Conservation (phyloP, 1,140 invertebrate species). For the Chlorops oryzae region DNA sequence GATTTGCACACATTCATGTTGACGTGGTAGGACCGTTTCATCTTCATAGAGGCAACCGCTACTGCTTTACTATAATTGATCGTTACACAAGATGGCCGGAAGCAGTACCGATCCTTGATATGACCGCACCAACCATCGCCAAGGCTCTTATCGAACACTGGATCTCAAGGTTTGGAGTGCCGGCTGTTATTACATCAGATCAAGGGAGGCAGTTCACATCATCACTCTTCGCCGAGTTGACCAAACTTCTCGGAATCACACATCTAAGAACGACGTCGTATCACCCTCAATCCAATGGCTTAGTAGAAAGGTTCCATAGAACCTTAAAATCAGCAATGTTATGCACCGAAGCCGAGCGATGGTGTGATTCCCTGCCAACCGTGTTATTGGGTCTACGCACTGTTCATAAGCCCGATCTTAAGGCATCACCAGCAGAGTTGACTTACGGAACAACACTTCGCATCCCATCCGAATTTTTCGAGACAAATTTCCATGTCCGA, state of each 20-base stretch:
- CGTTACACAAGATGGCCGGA: slow-evolving; percentile 14
- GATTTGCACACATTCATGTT: neutral
- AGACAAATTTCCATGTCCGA: too few species aligned
- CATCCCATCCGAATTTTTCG: too few species aligned
- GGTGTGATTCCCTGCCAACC: slow-evolving; percentile 26
- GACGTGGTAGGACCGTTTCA: slow-evolving; percentile 3
- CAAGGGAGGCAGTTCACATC: slow-evolving; percentile 40
- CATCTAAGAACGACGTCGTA: slow-evolving; percentile 24
- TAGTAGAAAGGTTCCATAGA: slow-evolving; percentile 20
- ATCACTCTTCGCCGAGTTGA: slow-evolving; percentile 14
- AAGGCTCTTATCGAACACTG: slow-evolving; percentile 32
- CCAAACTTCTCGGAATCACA: slow-evolving; percentile 17
- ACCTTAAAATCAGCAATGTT: slow-evolving; percentile 29
- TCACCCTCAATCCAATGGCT: slow-evolving; percentile 23
- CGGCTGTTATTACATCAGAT: slow-evolving; percentile 41
- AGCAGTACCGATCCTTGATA: slow-evolving; percentile 25
- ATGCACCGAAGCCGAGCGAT: slow-evolving; percentile 20
- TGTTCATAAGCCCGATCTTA: slow-evolving; percentile 28
- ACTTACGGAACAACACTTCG: slow-evolving; percentile 23
- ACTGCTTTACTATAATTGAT: slow-evolving; percentile 5
- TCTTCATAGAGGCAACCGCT: neutral
- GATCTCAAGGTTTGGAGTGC: slow-evolving; percentile 37
- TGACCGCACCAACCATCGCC: slow-evolving; percentile 17
- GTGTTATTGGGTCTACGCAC: slow-evolving; percentile 27
- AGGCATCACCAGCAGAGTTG: slow-evolving; percentile 22